Evolutionary conservation across 2,113 vertebrate genomes (phyloP), one percentile per base, ranked within the genome.

Genomic region (Tautogolabrus adspersus): DNA sequence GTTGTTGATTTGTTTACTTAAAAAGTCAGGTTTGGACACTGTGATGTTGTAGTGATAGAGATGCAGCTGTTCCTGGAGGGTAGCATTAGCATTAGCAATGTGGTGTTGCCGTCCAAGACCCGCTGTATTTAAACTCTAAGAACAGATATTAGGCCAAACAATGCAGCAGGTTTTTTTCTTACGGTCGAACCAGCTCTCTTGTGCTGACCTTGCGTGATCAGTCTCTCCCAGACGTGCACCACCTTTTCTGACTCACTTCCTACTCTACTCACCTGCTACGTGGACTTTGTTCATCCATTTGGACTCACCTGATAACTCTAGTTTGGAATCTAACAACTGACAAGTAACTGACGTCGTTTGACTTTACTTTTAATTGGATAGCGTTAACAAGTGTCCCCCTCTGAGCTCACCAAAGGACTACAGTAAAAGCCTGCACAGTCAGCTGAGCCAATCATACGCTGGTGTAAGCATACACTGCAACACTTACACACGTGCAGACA

Each of bases 361-460:
- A 88, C 79, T 88, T 89, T 80, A 73, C 82, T 83, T 72, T 70
- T 30, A 87, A 84, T 87, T 85, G 74, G 82, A 88, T 60, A 6
- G 42, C 2, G 34, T 65, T 74, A 87, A 85, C 77, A 74, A 72
- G 44, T 72, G 83, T 88, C 63, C 86, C 89, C 93, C 90, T 94
- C 93, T 91, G 90, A 89, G 88, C 93, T 93, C 86, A 92, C 84
- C 54, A 67, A 34, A 87, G 81, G 84, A 89, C 88, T 76, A 90
- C 93, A 92, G 92, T 89, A 93, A 94, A 94, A 89, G 91, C 93
- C 90, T 93, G 91, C 93, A 93, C 90, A 93, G 89, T 91, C 91
- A 93, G 79, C 87, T 84, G 70, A 74, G 69, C 38, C 85, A 81
- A 37, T 57, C 66, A 71, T 69, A 77, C 82, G 55, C 57, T 26